phyloP scores from a whole-genome alignment of 2,113 vertebrate species.

The Canis aureus region DNA sequence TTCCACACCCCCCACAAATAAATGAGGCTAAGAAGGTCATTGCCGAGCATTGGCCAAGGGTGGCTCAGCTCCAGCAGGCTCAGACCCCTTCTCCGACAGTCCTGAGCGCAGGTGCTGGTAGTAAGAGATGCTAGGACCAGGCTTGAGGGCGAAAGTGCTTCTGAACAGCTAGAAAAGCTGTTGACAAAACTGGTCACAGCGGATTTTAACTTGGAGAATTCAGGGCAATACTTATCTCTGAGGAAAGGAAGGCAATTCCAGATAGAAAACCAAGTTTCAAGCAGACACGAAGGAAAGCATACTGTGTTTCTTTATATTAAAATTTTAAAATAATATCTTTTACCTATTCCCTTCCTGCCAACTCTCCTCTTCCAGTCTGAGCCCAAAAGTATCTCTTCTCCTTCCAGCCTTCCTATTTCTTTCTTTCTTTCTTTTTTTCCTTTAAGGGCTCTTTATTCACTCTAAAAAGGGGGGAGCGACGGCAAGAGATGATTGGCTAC shows the following conservation, averaged over 20 bases:
- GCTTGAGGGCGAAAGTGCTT: neutral
- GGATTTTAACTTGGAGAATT: slow-evolving; percentile 31
- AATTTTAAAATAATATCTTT: neutral
- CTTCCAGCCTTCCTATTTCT: neutral
- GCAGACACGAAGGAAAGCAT: neutral
- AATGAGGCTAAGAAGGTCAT: neutral
- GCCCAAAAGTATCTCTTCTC: neutral
- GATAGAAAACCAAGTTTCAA: neutral
- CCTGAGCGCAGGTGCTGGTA: neutral
- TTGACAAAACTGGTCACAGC: neutral
- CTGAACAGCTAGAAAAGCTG: neutral
- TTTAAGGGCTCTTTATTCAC: neutral
- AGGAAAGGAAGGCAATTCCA: neutral
- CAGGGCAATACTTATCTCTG: neutral
- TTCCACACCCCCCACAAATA: neutral
- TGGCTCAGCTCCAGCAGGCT: neutral
- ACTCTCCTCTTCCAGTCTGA: neutral
- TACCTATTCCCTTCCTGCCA: neutral
- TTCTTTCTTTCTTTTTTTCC: neutral
- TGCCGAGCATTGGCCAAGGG: neutral
- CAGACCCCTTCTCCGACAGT: neutral
- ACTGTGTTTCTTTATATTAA: neutral
- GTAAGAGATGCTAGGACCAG: neutral
- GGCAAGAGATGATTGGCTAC: slow-evolving; percentile 56
- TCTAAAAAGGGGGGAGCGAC: neutral